These are phyloP conservation scores for Menura novaehollandiae DNA, from an alignment of 2,113 vertebrate species.

Conservation along the genomic window DNA sequence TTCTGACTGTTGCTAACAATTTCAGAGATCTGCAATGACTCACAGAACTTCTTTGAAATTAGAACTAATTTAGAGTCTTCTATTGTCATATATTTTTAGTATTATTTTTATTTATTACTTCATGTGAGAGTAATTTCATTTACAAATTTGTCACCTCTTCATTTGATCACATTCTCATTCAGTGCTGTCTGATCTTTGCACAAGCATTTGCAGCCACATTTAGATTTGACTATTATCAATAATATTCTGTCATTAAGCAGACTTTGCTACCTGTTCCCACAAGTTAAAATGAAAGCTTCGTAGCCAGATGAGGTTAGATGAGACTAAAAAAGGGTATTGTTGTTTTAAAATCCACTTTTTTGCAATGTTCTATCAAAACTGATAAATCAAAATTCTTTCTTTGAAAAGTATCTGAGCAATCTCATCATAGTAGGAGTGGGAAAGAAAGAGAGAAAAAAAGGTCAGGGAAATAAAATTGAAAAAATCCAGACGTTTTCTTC, in stretches of 20 bases:
- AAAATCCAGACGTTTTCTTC: neutral
- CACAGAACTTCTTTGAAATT: neutral
- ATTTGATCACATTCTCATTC: neutral
- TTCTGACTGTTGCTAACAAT: neutral
- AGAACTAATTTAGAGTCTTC: neutral
- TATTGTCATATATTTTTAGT: neutral
- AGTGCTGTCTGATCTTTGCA: neutral
- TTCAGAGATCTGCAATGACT: neutral
- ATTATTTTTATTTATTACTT: neutral
- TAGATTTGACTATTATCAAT: neutral
- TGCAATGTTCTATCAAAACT: neutral
- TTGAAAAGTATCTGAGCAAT: neutral
- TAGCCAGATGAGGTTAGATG: neutral
- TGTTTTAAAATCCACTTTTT: neutral
- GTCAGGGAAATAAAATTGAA: fast-evolving
- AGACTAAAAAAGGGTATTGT: neutral
- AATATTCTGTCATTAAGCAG: neutral
- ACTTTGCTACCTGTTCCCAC: neutral
- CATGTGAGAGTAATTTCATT: neutral
- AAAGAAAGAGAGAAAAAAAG: neutral
- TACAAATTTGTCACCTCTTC: neutral
- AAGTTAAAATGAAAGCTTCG: neutral
- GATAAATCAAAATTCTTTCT: neutral
- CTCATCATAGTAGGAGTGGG: fast-evolving
- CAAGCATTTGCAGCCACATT: neutral